Base-by-base conservation (phyloP, 2,888 invertebrate genomes). In the Campoplex capitator region DNA sequence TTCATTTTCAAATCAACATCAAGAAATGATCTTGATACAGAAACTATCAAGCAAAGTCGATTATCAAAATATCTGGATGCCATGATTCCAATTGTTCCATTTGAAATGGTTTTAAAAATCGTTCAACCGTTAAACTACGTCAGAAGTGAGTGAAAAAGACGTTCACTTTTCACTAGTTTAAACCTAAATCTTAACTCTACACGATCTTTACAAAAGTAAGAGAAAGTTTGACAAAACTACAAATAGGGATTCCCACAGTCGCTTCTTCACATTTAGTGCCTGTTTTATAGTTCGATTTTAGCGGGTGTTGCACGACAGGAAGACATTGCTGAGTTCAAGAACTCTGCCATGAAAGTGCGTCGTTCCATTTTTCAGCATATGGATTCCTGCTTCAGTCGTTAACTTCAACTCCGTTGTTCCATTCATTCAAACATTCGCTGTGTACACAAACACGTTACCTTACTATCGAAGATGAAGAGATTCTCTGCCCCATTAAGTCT, bases 351-450 rank as follows among this genome's bases (percentile, higher is more conserved):
- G 89, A 42, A 9, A 88, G 87, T 74, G 65, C 51, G 32, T 51
- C 58, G 73, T 62, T 54, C 68, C 58, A 51, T 38, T 11, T 8
- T 11, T 8, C 42, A 45, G 45, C 11, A 13, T 11, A 45, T 45
- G 11, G 68, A 68, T 84, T 73, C 58, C 56, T 38, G 42, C 51
- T 28, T 6, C 51, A 51, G 1, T 70, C 77, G 79, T 78, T 73
- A 38, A 48, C 32, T 70, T 68, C 68, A 42, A 67, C 73, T 68
- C 73, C 71, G 58, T 54, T 83, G 81, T 86, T 87, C 86, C 88
- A 88, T 88, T 88, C 87, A 85, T 89, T 87, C 84, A 88, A 88
- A 90, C 89, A 90, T 91, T 92, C 90, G 88, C 89, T 85, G 71
- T 89, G 91, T 89, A 91, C 92, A 91, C 91, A 91, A 78, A 83